A percentile compares a stretch with the other conserved stretches of the same genome.
Evolutionary conservation across 2,888 invertebrate species (phyloP).

Genomic region (Tupiocoris notatus): DNA sequence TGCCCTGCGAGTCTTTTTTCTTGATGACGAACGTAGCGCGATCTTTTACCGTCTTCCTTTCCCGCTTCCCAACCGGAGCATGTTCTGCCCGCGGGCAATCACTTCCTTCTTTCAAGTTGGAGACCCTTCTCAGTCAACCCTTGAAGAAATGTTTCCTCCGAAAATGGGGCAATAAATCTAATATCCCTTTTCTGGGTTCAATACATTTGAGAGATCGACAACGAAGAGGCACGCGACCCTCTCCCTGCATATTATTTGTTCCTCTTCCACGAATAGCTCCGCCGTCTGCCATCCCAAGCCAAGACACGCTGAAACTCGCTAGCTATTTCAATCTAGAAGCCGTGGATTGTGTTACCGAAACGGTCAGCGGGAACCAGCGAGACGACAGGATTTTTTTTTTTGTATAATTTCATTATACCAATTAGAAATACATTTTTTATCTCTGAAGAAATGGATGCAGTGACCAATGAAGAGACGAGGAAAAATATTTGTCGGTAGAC

Average conservation of each 20-base stretch:
- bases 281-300: not conserved
- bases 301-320: too few relatives aligned
- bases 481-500: too few relatives aligned
- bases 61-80: not conserved
- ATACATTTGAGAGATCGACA: not conserved
- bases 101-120: not conserved
- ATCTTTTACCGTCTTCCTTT: conserved; percentile 27
- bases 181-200: not conserved
- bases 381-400: too few relatives aligned
- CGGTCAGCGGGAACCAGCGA: too few relatives aligned
- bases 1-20: conserved; percentile 5
- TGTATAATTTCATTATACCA: too few relatives aligned
- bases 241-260: not conserved
- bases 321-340: too few relatives aligned
- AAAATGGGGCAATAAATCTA: not conserved
- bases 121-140: not conserved
- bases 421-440: too few relatives aligned
- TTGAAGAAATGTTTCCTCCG: not conserved
- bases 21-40: conserved; percentile 29
- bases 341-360: too few relatives aligned
- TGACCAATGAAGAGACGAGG: too few relatives aligned
- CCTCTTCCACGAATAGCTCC: not conserved
- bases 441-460: too few relatives aligned
- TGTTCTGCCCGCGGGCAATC: not conserved
- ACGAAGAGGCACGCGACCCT: not conserved